Base-by-base conservation (phyloP, 2,113 vertebrate genomes). In the Pteruthius melanotis region DNA sequence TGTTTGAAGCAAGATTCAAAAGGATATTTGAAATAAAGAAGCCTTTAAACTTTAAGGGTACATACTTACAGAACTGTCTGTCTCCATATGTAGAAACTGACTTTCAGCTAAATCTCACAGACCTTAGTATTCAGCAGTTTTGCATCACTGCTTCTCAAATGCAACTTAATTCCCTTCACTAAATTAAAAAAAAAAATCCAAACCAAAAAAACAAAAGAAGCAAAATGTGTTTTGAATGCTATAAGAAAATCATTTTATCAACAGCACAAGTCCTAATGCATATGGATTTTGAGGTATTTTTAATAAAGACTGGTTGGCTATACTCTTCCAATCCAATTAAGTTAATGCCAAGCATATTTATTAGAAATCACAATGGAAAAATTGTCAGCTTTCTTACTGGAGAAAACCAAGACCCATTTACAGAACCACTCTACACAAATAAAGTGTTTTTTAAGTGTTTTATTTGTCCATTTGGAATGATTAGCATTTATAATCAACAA, bases 401-500 rank as follows among this genome's bases (percentile, higher is more conserved):
- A 94, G 40, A 84, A 92, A 84, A 92, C 31, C 50, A 86, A 80
- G 44, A 92, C n/a, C 11, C 23, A 60, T 60, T 95, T 74, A 87
- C 39, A 90, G 33, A 93, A 84, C 42, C 54, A 91, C 44, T 77
- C 49, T 40, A 37, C 78, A 93, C 65, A 79, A 71, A 78, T 76
- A 83, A 86, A 88, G 81, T 4, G 3, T 2, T 72, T 72, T 90
- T 96, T 17, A 95, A 80, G 45, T 76, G 63, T 71, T 96, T 95
- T 97, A 95, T 95, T 97, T 93, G 61, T 75, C 78, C 80, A 87
- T 93, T 95, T 91, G 65, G 70, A 96, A 96, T 94, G 47, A 97
- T 96, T 93, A 94, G 76, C 90, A 83, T 92, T 93, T 95, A 81
- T 83, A 95, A 84, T 76, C 80, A 93, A 83, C 77, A 83, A 74